Conservation (phyloP, 2,797 vertebrate species). For the Pipistrellus kuhlii region DNA sequence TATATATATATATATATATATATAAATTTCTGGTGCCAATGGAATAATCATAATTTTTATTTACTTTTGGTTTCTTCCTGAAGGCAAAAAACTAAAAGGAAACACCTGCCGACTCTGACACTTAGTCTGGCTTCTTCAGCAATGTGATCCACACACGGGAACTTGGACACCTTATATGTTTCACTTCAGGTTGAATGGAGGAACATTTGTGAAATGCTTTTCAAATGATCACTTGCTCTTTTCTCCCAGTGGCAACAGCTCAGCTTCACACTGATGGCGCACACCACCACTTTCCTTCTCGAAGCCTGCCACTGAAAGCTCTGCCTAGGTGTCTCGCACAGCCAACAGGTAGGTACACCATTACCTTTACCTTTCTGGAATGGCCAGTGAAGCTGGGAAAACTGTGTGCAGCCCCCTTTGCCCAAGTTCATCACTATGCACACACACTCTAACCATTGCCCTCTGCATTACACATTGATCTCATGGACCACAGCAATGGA, state of each 20-base stretch:
- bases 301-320: background rate
- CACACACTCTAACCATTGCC: background rate
- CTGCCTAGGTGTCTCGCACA: rapidly evolving
- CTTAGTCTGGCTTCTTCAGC: conserved; percentile 36
- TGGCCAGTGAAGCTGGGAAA: background rate
- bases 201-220: conserved; percentile 20
- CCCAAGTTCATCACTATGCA: background rate
- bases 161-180: background rate
- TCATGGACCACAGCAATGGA: background rate
- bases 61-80: conserved; percentile 66
- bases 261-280: too few species aligned
- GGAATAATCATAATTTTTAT: conserved; percentile 64
- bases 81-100: conserved; percentile 66
- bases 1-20: background rate
- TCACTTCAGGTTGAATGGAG: conserved; percentile 53
- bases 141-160: conserved; percentile 10
- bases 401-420: background rate
- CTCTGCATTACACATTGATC: background rate
- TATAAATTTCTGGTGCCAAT: background rate
- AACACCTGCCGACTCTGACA: conserved; percentile 64
- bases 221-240: conserved; percentile 42
- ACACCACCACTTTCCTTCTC: background rate
- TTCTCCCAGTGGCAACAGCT: background rate
- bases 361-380: background rate
- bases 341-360: background rate